Conservation (phyloP, 2,888 invertebrate species). For the Andrena trimmerana region DNA sequence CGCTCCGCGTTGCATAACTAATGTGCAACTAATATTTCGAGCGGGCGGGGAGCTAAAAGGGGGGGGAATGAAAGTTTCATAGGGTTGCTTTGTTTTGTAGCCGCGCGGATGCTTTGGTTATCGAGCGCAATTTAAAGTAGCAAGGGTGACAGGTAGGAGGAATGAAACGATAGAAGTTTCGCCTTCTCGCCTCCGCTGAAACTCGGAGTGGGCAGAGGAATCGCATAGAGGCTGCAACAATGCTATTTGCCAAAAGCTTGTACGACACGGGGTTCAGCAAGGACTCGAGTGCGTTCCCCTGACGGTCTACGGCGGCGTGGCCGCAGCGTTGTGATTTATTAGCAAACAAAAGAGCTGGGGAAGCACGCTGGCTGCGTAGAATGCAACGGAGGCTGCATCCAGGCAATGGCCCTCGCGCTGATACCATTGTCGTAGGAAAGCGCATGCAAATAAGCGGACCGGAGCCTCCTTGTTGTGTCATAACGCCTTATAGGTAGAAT, state of each 20-base stretch:
- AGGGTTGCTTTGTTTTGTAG: not conserved
- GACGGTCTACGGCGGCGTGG: not conserved
- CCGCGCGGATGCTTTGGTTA: not conserved
- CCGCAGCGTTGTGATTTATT: slow-evolving; percentile 37
- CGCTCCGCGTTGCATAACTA: slow-evolving; percentile 45
- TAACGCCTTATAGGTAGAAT: slow-evolving; percentile 79
- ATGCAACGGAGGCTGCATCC: slow-evolving; percentile 45
- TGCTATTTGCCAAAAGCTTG: not conserved
- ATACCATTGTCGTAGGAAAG: slow-evolving; percentile 77
- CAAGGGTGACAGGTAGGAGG: no score
- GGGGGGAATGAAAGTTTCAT: not conserved
- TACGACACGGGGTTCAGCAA: slow-evolving; percentile 14
- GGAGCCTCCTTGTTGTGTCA: slow-evolving; percentile 73
- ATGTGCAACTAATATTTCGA: slow-evolving; percentile 46
- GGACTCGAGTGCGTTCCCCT: not conserved
- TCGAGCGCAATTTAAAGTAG: no score
- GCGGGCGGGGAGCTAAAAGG: not conserved
- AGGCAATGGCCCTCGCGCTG: slow-evolving; percentile 60
- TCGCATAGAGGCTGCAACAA: not conserved
- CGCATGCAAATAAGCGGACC: slow-evolving; percentile 78
- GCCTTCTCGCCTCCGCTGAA: not conserved
- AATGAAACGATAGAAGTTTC: no score
- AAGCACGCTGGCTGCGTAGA: slow-evolving; percentile 3
- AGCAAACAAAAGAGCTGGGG: slow-evolving; percentile 36
- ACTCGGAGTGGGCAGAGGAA: not conserved